These are phyloP conservation scores for Eupeodes luniger DNA, from an alignment of 2,888 invertebrate species.

Conservation along the genomic window DNA sequence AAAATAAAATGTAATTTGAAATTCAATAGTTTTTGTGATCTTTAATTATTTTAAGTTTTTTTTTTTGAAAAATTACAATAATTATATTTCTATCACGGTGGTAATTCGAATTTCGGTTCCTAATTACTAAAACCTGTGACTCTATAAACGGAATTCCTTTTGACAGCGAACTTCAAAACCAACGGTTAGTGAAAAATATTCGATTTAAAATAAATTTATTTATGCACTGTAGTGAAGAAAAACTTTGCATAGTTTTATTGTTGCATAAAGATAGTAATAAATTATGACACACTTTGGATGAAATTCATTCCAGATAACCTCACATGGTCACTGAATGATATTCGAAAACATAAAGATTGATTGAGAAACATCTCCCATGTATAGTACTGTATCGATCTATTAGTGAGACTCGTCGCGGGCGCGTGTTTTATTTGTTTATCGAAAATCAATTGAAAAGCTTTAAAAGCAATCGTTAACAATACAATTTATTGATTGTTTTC, in stretches of 20 bases:
- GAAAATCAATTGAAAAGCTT: slow-evolving; percentile 28
- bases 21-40: background rate
- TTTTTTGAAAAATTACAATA: background rate
- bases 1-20: slow-evolving; percentile 52
- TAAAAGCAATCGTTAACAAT: background rate
- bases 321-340: slow-evolving; percentile 27
- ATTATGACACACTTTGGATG: slow-evolving; percentile 10
- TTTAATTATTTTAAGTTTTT: background rate
- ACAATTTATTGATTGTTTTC: background rate
- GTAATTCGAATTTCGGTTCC: background rate
- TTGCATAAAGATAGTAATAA: background rate
- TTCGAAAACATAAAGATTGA: slow-evolving; percentile 26
- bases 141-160: background rate
- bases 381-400: too few relatives aligned
- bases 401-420: background rate
- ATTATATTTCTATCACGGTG: background rate
- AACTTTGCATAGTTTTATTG: background rate
- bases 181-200: slow-evolving; percentile 19
- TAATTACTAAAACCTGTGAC: background rate
- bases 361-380: background rate
- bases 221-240: too few relatives aligned
- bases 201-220: background rate
- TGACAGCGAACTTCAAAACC: background rate
- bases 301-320: background rate
- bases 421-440: slow-evolving; percentile 21